Percentiles rank a stretch among this genome's conserved stretches.
Evolutionary conservation across 1,140 invertebrate species (phyloP).

Genomic region (Medauroidea extradentata): DNA sequence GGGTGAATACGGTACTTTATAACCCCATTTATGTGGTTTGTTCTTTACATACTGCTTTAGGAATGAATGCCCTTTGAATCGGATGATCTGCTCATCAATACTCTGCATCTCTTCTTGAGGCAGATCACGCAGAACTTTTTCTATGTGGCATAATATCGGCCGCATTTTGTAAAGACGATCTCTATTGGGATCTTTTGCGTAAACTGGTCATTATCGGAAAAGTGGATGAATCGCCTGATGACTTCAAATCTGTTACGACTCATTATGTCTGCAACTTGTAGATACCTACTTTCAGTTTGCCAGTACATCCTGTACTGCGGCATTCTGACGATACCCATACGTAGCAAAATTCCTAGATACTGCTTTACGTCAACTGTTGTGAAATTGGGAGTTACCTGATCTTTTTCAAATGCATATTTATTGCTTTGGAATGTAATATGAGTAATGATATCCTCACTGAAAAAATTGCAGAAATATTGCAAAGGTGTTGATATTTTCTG

Average conservation of each 20-base stretch:
- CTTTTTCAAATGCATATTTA: too few relatives aligned
- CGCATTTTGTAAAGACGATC: slow-evolving; percentile 15
- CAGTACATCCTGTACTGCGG: too few relatives aligned
- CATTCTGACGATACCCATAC: too few relatives aligned
- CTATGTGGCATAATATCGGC: slow-evolving; percentile 11
- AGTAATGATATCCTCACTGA: background rate
- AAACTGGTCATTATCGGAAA: slow-evolving; percentile 13
- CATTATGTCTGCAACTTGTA: slow-evolving; percentile 12
- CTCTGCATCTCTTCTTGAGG: slow-evolving; percentile 34
- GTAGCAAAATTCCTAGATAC: background rate
- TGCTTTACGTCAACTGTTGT: background rate
- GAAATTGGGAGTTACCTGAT: background rate
- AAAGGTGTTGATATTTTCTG: background rate
- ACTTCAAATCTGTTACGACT: slow-evolving; percentile 13
- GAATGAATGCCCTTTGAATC: slow-evolving; percentile 26
- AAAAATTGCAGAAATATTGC: background rate
- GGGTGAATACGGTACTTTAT: too few relatives aligned
- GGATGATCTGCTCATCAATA: slow-evolving; percentile 34
- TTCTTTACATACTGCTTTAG: slow-evolving; percentile 33
- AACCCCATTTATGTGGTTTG: too few relatives aligned
- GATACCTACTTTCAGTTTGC: background rate
- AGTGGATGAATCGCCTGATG: slow-evolving; percentile 10
- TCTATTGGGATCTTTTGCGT: background rate
- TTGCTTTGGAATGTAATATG: background rate
- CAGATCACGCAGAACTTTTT: too few relatives aligned